Evolutionary conservation across 2,113 vertebrate species (phyloP), one percentile per base, ranked within the genome.

Genomic region (Lagopus leucura): DNA sequence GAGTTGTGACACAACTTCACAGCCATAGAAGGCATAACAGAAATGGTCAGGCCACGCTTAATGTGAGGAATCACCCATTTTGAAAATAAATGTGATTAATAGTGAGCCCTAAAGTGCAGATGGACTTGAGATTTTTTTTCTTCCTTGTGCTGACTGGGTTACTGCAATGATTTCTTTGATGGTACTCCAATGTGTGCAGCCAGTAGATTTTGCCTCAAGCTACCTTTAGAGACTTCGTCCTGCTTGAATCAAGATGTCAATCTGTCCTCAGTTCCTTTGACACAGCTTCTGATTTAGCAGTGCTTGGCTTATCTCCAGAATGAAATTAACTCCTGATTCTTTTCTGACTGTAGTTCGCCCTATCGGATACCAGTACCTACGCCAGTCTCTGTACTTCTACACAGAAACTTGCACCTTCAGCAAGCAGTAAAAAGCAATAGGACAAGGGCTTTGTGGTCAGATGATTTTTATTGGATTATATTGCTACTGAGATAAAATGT

Each of bases 181-280:
- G 79, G 55, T 38, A 91, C 85, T 95, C 93, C 92, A 96, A 77
- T 85, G 64, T 86, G 82, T 71, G 79, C 88, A 96, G 93, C 58
- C 85, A 94, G 82, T 73, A 79, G 95, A 91, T 94, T 94, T 95
- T 86, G 90, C 92, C 88, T 91, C 80, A 89, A 90, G 88, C 90
- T 88, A 85, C 82, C 94, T 93, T 94, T 96, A 94, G 95, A 93
- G 82, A 72, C 82, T 95, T 96, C 92, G 94, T 96, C 92, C 82
- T 96, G 90, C 94, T 95, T 96, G 93, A 93, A 96, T 95, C 96
- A 95, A 95, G 94, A 96, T 96, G 96, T 95, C 94, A 96, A 93
- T 95, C 94, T 88, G 90, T 94, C 94, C 89, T 93, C 90, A 71
- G 79, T 93, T 95, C 75, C 50, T 95, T 94, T 95, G 86, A 94